Percentiles rank a stretch among this genome's conserved stretches.
Evolutionary conservation across 2,113 vertebrate species (phyloP).

Genomic region (Calypte anna): DNA sequence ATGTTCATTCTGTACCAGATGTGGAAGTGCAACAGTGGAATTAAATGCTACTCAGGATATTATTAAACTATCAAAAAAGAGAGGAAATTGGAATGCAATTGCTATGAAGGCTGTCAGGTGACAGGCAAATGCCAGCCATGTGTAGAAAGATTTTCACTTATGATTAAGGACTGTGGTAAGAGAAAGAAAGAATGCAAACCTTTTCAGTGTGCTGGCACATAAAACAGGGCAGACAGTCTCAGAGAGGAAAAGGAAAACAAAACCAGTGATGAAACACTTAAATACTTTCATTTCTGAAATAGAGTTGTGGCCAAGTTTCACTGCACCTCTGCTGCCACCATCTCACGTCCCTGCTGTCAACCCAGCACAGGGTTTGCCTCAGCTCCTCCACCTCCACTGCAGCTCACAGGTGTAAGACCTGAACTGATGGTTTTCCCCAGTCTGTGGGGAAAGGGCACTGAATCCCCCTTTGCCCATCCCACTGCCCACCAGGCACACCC

Average conservation of each 20-base stretch:
- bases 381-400: neutral
- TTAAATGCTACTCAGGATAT: neutral
- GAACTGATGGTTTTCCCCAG: neutral
- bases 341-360: neutral
- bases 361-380: neutral
- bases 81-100: neutral
- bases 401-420: neutral
- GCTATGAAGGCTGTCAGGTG: neutral
- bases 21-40: neutral
- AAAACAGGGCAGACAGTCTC: accelerated
- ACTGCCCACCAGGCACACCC: neutral
- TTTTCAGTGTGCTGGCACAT: neutral
- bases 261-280: neutral
- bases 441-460: neutral
- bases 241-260: neutral
- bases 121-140: neutral
- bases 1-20: neutral
- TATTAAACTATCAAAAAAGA: neutral
- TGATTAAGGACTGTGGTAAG: neutral
- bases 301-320: neutral
- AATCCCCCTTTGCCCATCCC: neutral
- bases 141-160: neutral
- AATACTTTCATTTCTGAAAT: neutral
- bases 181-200: neutral
- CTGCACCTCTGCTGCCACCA: accelerated